Conservation (phyloP, 2,888 invertebrate genomes). For the Heliconius ethilla region DNA sequence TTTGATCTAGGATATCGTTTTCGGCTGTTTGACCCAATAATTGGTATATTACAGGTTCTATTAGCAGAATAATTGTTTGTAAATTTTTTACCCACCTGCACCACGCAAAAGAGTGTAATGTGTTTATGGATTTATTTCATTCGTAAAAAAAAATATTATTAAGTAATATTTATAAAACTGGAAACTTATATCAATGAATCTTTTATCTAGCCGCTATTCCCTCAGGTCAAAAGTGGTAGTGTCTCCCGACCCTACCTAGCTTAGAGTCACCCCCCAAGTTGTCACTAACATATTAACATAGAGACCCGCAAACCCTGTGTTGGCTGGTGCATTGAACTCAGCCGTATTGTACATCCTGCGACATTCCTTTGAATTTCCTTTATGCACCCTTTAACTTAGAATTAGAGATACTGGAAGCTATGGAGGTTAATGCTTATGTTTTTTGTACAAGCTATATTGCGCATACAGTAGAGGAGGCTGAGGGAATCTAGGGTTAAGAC, state of each 20-base stretch:
- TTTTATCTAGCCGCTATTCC: slow-evolving; percentile 25
- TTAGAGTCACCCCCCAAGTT: slow-evolving; percentile 40
- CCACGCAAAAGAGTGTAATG: too few species aligned
- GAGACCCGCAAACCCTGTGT: slow-evolving; percentile 39
- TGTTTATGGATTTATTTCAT: too few species aligned
- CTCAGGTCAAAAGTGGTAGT: slow-evolving; percentile 30
- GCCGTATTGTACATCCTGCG: slow-evolving; percentile 40
- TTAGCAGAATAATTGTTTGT: too few species aligned
- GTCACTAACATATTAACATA: slow-evolving; percentile 51
- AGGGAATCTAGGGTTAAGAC: not conserved
- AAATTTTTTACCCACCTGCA: not conserved
- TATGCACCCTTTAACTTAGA: slow-evolving; percentile 40
- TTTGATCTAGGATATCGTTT: slow-evolving; percentile 8
- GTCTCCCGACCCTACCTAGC: slow-evolving; percentile 5
- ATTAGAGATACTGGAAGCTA: slow-evolving; percentile 29
- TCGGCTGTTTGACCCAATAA: not conserved
- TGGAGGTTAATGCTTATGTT: not conserved
- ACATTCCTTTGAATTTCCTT: slow-evolving; percentile 45
- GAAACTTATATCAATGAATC: not conserved
- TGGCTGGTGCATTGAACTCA: slow-evolving; percentile 50
- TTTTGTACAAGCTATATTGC: not conserved
- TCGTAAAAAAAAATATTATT: too few species aligned
- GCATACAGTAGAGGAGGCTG: too few species aligned
- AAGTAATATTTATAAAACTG: too few species aligned
- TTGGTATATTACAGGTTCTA: too few species aligned